Conservation (phyloP, 2,888 invertebrate genomes). For the Drosophila atroscutellata region DNA sequence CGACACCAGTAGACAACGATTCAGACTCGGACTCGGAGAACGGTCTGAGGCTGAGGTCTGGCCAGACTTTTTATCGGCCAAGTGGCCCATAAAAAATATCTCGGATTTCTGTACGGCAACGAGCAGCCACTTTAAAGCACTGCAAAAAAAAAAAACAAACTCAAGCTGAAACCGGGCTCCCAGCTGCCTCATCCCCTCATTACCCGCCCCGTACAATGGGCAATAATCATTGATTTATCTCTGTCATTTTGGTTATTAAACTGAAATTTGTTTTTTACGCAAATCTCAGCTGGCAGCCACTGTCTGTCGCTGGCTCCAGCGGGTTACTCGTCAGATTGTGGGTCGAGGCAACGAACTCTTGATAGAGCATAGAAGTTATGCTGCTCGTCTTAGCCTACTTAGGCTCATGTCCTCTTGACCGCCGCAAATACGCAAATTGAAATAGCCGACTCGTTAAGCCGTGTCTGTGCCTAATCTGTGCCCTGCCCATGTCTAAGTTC, state of each 20-base stretch:
- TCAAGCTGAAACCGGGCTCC: slow-evolving; percentile 13
- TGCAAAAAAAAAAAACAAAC: slow-evolving; percentile 33
- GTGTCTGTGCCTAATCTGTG: slow-evolving; percentile 58
- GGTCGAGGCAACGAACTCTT: slow-evolving; percentile 46
- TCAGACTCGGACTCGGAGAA: slow-evolving; percentile 1
- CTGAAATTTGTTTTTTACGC: slow-evolving; percentile 53
- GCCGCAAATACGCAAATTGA: slow-evolving; percentile 55
- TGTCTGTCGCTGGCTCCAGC: slow-evolving; percentile 12
- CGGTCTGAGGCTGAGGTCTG: slow-evolving; percentile 22
- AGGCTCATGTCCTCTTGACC: slow-evolving; percentile 48
- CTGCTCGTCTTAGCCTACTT: slow-evolving; percentile 45
- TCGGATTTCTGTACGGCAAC: slow-evolving; percentile 43
- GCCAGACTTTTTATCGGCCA: slow-evolving; percentile 55
- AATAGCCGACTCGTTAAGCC: slow-evolving; percentile 47
- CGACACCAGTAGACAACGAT: slow-evolving; percentile 9
- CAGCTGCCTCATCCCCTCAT: background rate
- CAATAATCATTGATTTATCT: slow-evolving; percentile 84
- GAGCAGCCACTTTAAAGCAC: slow-evolving; percentile 47
- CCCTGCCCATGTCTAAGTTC: slow-evolving; percentile 14
- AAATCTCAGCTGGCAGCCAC: slow-evolving; percentile 37
- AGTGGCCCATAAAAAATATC: slow-evolving; percentile 55
- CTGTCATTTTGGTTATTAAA: slow-evolving; percentile 70
- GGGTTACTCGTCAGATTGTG: background rate
- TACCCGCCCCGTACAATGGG: slow-evolving; percentile 51
- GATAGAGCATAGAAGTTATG: slow-evolving; percentile 33